Percentiles rank a stretch among this genome's conserved stretches.
These are phyloP conservation scores for Drosophila miranda DNA, from an alignment of 1,140 invertebrate genomes.

Conservation along the genomic window DNA sequence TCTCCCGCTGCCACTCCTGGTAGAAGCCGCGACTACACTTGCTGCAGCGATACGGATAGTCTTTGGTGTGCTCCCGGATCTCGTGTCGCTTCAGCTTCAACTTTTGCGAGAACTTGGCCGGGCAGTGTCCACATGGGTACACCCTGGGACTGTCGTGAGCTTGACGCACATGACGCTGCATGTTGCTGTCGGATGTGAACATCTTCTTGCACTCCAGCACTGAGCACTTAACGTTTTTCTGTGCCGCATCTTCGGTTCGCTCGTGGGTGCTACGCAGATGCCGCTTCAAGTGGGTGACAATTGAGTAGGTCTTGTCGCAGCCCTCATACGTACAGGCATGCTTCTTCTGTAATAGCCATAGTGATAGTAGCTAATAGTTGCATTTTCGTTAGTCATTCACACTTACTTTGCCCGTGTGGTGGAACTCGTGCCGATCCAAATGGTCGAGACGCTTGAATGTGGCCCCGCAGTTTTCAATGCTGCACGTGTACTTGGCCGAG, in stretches of 20 bases:
- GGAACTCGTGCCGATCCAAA: conserved; percentile 77
- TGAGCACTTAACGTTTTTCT: conserved; percentile 63
- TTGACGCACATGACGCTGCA: conserved; percentile 71
- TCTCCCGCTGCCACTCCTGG: conserved; percentile 66
- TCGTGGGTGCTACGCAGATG: conserved; percentile 75
- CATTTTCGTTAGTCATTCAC: accelerated
- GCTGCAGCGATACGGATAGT: conserved; percentile 63
- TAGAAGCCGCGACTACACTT: conserved; percentile 73
- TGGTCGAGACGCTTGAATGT: conserved; percentile 72
- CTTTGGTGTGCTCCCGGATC: conserved; percentile 65
- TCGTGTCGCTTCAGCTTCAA: conserved; percentile 73
- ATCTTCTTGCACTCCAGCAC: conserved; percentile 63
- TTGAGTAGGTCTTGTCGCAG: conserved; percentile 72
- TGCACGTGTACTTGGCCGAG: conserved; percentile 63
- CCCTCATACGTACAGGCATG: conserved; percentile 69
- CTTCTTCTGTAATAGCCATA: conserved; percentile 56
- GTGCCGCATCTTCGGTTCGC: conserved; percentile 18
- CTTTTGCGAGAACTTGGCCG: conserved; percentile 74
- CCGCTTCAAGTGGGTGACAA: conserved; percentile 70
- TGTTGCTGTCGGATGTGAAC: conserved; percentile 63
- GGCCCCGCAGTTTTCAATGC: conserved; percentile 47
- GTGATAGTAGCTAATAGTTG: neutral
- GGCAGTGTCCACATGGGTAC: conserved; percentile 62
- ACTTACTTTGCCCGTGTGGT: conserved; percentile 76
- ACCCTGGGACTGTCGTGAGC: conserved; percentile 66